Percentiles rank a stretch among this genome's conserved stretches.
Conservation (phyloP, 2,888 invertebrate species). For the Morpho achilles region DNA sequence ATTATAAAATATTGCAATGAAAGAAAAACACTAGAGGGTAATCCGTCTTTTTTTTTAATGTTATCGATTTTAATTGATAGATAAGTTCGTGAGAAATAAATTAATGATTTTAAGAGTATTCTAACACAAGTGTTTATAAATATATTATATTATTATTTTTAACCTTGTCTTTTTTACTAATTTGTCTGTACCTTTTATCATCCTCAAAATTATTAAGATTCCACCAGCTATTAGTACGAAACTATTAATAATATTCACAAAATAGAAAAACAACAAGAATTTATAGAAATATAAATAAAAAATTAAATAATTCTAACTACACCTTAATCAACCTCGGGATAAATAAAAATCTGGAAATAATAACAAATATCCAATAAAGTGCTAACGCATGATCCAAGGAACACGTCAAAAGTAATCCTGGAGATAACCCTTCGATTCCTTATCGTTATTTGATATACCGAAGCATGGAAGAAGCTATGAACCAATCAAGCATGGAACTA, state of each 20-base stretch:
- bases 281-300: no score
- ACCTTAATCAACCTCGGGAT: slow-evolving; percentile 48
- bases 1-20: slow-evolving; percentile 30
- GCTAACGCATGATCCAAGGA: slow-evolving; percentile 34
- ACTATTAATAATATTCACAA: slow-evolving; percentile 7
- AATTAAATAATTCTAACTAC: no score
- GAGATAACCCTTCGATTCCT: slow-evolving; percentile 18
- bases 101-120: slow-evolving; percentile 78
- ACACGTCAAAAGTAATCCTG: slow-evolving; percentile 19
- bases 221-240: slow-evolving; percentile 66
- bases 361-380: slow-evolving; percentile 35
- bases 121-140: slow-evolving; percentile 80
- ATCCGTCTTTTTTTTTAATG: slow-evolving; percentile 63
- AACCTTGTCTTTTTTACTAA: slow-evolving; percentile 72
- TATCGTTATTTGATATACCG: slow-evolving; percentile 17
- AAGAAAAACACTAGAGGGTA: slow-evolving; percentile 50
- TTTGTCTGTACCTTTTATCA: slow-evolving; percentile 52
- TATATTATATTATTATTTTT: slow-evolving; percentile 80
- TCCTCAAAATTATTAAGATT: slow-evolving; percentile 51
- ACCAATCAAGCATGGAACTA: slow-evolving; percentile 38
- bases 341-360: slow-evolving; percentile 1
- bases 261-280: neutral
- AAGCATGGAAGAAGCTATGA: slow-evolving; percentile 20
- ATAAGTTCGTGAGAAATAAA: slow-evolving; percentile 77
- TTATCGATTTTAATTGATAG: slow-evolving; percentile 73